Conservation (phyloP, 64 coral and sea anemone species). For the Montipora capricornis region DNA sequence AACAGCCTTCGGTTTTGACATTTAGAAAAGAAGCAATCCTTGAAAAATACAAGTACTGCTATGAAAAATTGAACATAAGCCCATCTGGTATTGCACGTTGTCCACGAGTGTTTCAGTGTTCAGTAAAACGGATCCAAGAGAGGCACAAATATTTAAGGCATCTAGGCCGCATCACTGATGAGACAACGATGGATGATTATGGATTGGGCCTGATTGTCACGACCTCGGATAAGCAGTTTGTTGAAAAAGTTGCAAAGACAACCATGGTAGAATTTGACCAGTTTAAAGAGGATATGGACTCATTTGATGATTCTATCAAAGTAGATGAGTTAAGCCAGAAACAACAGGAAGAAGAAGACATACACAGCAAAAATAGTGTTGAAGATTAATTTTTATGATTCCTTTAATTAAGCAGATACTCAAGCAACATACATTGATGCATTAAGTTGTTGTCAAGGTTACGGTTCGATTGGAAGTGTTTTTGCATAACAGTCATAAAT, state of each 20-base stretch:
- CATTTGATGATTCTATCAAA: background rate
- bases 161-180: conserved; percentile 65
- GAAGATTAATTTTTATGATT: background rate
- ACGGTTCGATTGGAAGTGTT: too few species aligned
- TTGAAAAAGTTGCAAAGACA: conserved; percentile 73
- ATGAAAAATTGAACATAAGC: conserved; percentile 74
- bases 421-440: too few species aligned
- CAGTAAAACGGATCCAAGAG: conserved; percentile 89
- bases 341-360: background rate
- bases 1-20: conserved; percentile 94
- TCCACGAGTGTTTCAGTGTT: conserved; percentile 94
- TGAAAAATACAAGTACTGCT: conserved; percentile 91
- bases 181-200: conserved; percentile 88
- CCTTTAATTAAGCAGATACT: too few species aligned
- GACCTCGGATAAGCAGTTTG: conserved; percentile 76
- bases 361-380: background rate
- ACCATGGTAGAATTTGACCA: conserved; percentile 76
- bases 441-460: too few species aligned
- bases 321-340: background rate
- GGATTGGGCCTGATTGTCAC: conserved; percentile 88
- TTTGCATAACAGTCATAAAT: too few species aligned
- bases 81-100: conserved; percentile 84
- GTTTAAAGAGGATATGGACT: conserved; percentile 41
- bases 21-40: conserved; percentile 81
- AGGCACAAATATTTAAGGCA: conserved; percentile 84